Evolutionary conservation across 2,113 vertebrate genomes (phyloP).

Genomic region (Malurus melanocephalus): DNA sequence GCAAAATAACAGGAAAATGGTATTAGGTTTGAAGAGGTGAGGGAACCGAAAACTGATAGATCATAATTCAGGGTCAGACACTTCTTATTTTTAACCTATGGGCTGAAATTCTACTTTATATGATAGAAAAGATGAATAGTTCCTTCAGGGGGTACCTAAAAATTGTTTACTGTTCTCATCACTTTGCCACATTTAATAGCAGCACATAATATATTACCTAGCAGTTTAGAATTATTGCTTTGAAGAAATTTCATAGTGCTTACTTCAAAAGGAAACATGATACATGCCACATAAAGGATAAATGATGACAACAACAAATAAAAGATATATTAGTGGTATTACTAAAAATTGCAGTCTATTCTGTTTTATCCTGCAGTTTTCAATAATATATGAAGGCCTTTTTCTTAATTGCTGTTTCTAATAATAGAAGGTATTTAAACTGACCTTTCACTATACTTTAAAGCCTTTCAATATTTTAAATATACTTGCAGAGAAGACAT

Average conservation of each 20-base stretch:
- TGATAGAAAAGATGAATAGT: slow-evolving; percentile 44
- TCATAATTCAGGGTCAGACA: slow-evolving; percentile 40
- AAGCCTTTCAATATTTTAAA: background rate
- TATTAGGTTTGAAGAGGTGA: slow-evolving; percentile 15
- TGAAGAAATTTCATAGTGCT: slow-evolving; percentile 37
- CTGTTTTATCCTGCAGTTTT: background rate
- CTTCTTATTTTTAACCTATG: slow-evolving; percentile 27
- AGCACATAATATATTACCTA: slow-evolving; percentile 54
- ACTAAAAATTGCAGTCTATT: background rate
- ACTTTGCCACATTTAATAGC: slow-evolving; percentile 51
- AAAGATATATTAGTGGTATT: slow-evolving; percentile 11
- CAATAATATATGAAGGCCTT: background rate
- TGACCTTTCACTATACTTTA: background rate
- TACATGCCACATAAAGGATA: slow-evolving; percentile 25
- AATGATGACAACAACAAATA: slow-evolving; percentile 15
- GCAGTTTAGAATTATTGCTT: slow-evolving; percentile 55
- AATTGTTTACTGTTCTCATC: slow-evolving; percentile 60
- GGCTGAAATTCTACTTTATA: slow-evolving; percentile 45
- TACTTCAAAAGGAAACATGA: slow-evolving; percentile 55
- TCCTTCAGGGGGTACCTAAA: slow-evolving; percentile 44
- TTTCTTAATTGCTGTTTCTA: background rate
- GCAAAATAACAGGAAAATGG: background rate
- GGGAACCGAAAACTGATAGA: slow-evolving; percentile 19
- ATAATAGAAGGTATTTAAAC: background rate
- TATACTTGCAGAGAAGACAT: background rate